Evolutionary conservation across 2,888 invertebrate genomes (phyloP), one percentile per base, ranked within the genome.

Genomic region (Sminthurides aquaticus): DNA sequence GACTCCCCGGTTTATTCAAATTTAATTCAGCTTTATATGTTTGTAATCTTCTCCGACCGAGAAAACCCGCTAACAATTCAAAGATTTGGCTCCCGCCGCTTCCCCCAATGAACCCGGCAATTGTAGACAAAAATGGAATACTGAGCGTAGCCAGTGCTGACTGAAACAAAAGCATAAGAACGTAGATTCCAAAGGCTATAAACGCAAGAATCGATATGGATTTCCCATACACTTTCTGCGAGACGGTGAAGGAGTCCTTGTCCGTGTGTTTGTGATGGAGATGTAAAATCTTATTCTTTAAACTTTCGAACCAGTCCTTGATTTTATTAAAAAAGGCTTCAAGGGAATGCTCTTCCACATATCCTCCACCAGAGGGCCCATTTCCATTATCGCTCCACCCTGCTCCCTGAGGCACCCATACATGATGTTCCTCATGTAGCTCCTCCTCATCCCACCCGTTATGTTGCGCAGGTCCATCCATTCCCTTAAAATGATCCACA

Each of bases 201-300:
- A 64, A 48, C 1, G 59, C 24, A 25, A 64, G 26, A 26, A 64
- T 43, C 2, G 64, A 57, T n/a, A 64, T 64, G 20, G 64, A 59
- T 11, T 58, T 54, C 2, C 64, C 64, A 1, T 49, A 49, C 0
- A 64, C 25, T 26, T 64, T 64, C 20, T 58, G 58, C 1, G 64
- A 54, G 22, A 34, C 54, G 18, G 29, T 26, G 49, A 49, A 60
- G 1, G 60, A 25, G 25, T 28, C 29, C 25, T 54, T 54, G 5
- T 59, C 29, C 11, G 52, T 20, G 18, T 22, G 2, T n/a, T 64
- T 57, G 3, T 29, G 22, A 29, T 43, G 43, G 8, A 34, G 28
- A 24, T 43, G 2, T 43, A 8, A 5, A 8, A 63, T 18, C 11
- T 49, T 49, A 20, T 15, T 24, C 20, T 52, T 59, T 1, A 27